Evolutionary conservation across 2,797 vertebrate species (phyloP), one percentile per base, ranked within the genome.

Genomic region (Etheostoma nigrum): DNA sequence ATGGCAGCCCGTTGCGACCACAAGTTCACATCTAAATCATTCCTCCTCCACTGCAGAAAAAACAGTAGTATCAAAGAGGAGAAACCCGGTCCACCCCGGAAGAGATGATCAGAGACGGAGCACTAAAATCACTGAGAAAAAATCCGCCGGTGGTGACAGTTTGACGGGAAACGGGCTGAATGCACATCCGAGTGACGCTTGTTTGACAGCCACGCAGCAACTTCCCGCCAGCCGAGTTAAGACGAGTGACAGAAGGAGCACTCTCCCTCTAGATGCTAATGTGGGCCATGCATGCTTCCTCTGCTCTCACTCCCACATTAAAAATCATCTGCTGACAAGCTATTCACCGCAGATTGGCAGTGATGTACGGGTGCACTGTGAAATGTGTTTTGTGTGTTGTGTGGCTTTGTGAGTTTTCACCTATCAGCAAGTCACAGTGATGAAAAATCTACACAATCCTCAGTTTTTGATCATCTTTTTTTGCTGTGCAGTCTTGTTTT

Each of bases 151-250:
- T 21, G 83, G 71, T 85, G 87, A 87, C 86, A 82, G 81, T 48
- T 77, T 89, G 90, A 90, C 83, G 62, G 81, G 67, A 74, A 82
- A 58, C 60, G 64, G 71, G 68, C 69, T 19, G 68, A 66, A 69
- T 81, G 36, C 8, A 60, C 36, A 44, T 73, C 44, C 25, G 48
- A 57, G 63, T 77, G 76, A 83, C 16, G 52, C 55, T 8, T 14
- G 79, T 76, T 59, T 91, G 87, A 91, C 85, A 86, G 83, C 51
- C 63, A 15, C 64, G 11, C 74, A 6, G 78, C 66, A 72, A 82
- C 83, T 72, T 84, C 67, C 79, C 72, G 83, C 77, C 88, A 76
- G 65, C 53, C 2, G 10, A 67, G 67, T 52, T 13, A 23, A 72
- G 68, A 79, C 40, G 53, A 85, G 83, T 60, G 83, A 78, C 88